These are phyloP conservation scores for Sebastes taczanowskii DNA, from an alignment of 2,797 vertebrate species.

Conservation along the genomic window DNA sequence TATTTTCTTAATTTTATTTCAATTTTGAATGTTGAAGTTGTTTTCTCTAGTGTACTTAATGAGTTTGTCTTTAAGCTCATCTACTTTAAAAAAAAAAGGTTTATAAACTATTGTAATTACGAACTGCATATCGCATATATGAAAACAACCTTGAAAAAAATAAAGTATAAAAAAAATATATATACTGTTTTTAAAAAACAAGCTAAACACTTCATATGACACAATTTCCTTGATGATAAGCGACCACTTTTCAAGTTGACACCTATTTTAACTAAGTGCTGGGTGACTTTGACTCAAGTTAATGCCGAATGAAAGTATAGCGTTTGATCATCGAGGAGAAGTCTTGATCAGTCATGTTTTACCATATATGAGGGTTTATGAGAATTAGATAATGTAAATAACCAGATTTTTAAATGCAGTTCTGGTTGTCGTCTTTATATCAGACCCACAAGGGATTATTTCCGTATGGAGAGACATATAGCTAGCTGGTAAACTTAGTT, in stretches of 20 bases:
- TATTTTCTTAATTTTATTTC: too few species aligned
- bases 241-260: not conserved
- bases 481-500: not conserved
- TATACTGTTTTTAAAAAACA: not conserved
- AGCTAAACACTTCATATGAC: not conserved
- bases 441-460: not conserved
- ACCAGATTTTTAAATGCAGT: not conserved
- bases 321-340: not conserved
- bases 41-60: too few species aligned
- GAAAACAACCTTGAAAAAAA: too few species aligned
- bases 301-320: not conserved
- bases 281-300: not conserved
- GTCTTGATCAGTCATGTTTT: not conserved
- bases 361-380: rapidly evolving
- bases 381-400: not conserved
- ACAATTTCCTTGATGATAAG: not conserved
- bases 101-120: too few species aligned
- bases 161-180: too few species aligned
- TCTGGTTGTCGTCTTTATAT: not conserved
- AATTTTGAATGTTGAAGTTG: too few species aligned
- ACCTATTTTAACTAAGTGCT: not conserved
- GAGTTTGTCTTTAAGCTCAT: too few species aligned
- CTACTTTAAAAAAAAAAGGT: too few species aligned
- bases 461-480: rapidly evolving
- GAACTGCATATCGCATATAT: rapidly evolving